Percentiles rank a stretch among this genome's conserved stretches.
Evolutionary conservation across 1,140 invertebrate genomes (phyloP).

Genomic region (Drosophila navojoa): DNA sequence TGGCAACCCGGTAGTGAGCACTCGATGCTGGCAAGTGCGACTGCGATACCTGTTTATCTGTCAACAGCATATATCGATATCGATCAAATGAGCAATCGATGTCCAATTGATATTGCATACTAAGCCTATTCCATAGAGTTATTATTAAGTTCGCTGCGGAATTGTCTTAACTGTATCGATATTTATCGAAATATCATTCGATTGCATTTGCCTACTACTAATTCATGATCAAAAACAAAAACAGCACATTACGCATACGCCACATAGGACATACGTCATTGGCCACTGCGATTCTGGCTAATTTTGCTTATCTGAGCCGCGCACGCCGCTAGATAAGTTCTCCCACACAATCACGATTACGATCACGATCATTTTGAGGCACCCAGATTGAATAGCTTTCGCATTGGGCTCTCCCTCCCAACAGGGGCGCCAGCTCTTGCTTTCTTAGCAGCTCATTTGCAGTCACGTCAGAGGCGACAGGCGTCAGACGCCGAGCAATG

Average conservation of each 20-base stretch:
- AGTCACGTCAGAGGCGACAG: constrained; percentile 69
- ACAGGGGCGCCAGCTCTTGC: background rate
- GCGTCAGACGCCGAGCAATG: constrained; percentile 66
- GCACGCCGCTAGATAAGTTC: constrained; percentile 46
- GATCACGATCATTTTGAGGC: constrained; percentile 33
- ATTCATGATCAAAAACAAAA: too few species aligned
- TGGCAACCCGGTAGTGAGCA: constrained; percentile 63
- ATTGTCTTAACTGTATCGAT: too few species aligned
- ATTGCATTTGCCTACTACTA: too few species aligned
- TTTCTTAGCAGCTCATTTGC: constrained; percentile 60
- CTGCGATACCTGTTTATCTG: too few species aligned
- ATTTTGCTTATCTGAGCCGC: constrained; percentile 55
- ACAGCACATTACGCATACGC: constrained; percentile 40
- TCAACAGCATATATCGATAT: too few species aligned
- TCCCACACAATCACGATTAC: constrained; percentile 14
- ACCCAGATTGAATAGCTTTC: constrained; percentile 37
- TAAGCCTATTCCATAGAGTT: too few species aligned
- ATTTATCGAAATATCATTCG: too few species aligned
- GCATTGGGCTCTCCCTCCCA: background rate
- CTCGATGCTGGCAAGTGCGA: background rate
- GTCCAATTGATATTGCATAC: too few species aligned
- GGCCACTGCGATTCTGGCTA: constrained; percentile 46
- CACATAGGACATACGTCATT: constrained; percentile 56
- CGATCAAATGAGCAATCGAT: background rate
- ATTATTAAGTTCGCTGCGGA: too few species aligned